A percentile compares a stretch with the other conserved stretches of the same genome.
phyloP scores from a whole-genome alignment of 2,797 vertebrate species.

The Enteromius paludinosus region DNA sequence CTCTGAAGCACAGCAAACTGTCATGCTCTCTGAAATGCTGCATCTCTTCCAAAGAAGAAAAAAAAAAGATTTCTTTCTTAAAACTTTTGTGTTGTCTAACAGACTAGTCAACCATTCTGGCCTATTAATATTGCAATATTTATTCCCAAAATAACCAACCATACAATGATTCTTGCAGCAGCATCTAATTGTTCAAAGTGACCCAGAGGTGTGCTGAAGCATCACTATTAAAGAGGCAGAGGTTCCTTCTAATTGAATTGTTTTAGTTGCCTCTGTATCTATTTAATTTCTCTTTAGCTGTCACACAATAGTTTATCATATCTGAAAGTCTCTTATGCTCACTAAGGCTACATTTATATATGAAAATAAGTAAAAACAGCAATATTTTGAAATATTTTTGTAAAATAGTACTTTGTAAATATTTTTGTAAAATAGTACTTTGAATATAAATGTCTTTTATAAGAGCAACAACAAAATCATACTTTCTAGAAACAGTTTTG shows the following conservation, averaged over 20 bases:
- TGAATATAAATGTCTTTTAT: neutral
- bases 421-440: too few relatives aligned
- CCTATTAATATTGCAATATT: neutral
- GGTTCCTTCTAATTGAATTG: neutral
- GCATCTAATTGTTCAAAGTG: slow-evolving; percentile 1
- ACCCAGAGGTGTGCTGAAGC: neutral
- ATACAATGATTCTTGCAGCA: neutral
- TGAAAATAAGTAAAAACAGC: neutral
- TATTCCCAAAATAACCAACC: neutral
- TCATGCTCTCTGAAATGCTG: neutral
- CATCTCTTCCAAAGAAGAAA: neutral
- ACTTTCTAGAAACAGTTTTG: neutral
- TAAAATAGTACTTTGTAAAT: too few relatives aligned
- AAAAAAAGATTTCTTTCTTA: neutral
- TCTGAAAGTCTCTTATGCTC: neutral
- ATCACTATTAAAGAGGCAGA: neutral
- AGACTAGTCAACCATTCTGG: neutral
- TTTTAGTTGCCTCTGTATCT: neutral
- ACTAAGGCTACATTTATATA: neutral
- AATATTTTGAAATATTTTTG: neutral
- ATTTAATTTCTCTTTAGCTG: too few relatives aligned
- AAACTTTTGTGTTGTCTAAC: neutral
- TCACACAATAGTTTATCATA: neutral
- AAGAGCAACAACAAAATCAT: neutral
- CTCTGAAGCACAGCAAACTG: neutral